Evolutionary conservation across 30 jellyfish, hydroid and myxozoan species (phyloP).

Genomic region (Turritopsis rubra): DNA sequence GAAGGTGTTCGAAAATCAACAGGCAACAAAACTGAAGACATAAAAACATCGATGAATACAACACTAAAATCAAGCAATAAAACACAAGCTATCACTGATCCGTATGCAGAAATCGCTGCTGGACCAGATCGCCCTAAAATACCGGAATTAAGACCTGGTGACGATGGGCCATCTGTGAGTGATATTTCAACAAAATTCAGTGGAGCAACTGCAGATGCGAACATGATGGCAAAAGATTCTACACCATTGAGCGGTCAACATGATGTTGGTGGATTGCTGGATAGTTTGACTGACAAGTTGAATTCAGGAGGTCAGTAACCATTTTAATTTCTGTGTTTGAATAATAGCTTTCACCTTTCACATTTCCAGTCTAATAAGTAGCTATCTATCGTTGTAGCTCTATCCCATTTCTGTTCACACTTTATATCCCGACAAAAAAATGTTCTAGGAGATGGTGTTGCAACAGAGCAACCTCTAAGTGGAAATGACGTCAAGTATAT

Average conservation of each 20-base stretch:
- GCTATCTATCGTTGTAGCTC: not conserved
- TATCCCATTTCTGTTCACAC: not conserved
- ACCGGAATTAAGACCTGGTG: conserved; percentile 85
- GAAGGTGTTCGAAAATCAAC: conserved; percentile 4
- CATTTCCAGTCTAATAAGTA: not conserved
- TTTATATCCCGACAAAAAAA: not conserved
- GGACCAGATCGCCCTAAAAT: conserved; percentile 98
- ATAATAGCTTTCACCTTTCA: not conserved
- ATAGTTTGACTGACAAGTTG: conserved; percentile 76
- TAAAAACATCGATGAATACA: conserved; percentile 28
- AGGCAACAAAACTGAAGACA: conserved; percentile 4
- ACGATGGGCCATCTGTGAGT: not conserved
- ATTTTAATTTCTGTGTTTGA: not conserved
- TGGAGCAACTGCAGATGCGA: not conserved
- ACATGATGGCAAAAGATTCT: not conserved
- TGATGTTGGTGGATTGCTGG: conserved; percentile 97
- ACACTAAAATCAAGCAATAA: not conserved
- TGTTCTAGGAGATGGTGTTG: conserved; percentile 53
- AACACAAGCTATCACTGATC: conserved; percentile 45
- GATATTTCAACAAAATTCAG: conserved; percentile 26
- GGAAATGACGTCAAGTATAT: conserved; percentile 22
- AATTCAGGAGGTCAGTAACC: conserved; percentile 61
- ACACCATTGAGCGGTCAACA: conserved; percentile 48
- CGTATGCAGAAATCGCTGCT: conserved; percentile 95
- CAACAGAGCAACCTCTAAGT: conserved; percentile 80